phyloP scores from a whole-genome alignment of 2,113 vertebrate species.

The Nerophis ophidion region DNA sequence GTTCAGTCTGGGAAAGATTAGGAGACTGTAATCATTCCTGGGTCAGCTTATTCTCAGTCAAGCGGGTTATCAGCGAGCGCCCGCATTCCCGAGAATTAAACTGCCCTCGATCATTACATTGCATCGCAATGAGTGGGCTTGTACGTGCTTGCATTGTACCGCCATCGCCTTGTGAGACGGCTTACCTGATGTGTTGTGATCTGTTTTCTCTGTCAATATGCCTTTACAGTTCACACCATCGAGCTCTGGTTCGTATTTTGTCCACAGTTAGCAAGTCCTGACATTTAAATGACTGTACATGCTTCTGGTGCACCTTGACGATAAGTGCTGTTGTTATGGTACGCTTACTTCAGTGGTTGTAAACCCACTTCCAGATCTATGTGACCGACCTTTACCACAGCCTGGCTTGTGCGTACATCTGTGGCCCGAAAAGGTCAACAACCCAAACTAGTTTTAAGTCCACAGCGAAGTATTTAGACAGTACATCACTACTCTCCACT shows the following conservation, averaged over 20 bases:
- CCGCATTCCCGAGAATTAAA: slow-evolving; percentile 56
- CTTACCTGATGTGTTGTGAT: slow-evolving; percentile 35
- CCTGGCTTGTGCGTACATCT: too few species aligned
- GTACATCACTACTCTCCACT: too few species aligned
- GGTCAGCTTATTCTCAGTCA: slow-evolving; percentile 12
- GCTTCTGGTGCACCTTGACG: slow-evolving; percentile 23
- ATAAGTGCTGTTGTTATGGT: slow-evolving; percentile 23
- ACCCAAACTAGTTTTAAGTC: too few species aligned
- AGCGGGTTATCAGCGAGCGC: slow-evolving; percentile 42
- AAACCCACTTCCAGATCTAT: too few species aligned
- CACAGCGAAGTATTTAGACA: too few species aligned
- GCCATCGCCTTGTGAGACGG: slow-evolving; percentile 42
- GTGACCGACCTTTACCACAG: background rate
- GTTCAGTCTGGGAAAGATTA: slow-evolving; percentile 17
- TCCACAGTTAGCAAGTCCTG: slow-evolving; percentile 44
- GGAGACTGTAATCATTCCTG: slow-evolving; percentile 7
- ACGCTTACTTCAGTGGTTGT: too few species aligned
- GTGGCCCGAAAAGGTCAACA: too few species aligned
- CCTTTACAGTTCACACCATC: slow-evolving; percentile 23
- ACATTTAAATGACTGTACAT: slow-evolving; percentile 25
- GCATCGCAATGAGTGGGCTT: slow-evolving; percentile 16
- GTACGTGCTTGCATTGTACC: slow-evolving; percentile 48
- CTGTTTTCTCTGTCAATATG: slow-evolving; percentile 57
- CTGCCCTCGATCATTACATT: slow-evolving; percentile 31
- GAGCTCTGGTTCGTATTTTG: slow-evolving; percentile 45